These are phyloP conservation scores for Agrochola macilenta DNA, from an alignment of 2,888 invertebrate genomes.

Conservation along the genomic window DNA sequence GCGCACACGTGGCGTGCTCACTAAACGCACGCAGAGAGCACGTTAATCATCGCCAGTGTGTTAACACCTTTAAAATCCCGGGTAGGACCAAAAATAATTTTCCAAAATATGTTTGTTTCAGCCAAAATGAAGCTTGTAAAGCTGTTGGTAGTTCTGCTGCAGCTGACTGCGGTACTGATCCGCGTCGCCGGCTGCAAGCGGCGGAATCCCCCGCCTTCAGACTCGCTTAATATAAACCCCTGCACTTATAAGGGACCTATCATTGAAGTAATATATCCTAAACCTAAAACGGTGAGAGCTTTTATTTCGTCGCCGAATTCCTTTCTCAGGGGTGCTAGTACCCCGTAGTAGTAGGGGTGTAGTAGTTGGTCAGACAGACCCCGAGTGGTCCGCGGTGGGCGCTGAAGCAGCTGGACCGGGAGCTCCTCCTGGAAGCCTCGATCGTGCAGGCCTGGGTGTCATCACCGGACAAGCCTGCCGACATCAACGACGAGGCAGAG, in stretches of 20 bases:
- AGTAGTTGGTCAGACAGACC: too few relatives aligned
- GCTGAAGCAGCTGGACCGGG: too few relatives aligned
- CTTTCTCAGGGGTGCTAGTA: background rate
- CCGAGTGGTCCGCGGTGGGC: too few relatives aligned
- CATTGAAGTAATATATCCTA: constrained; percentile 75
- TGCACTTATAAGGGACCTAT: constrained; percentile 78
- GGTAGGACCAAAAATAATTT: too few relatives aligned
- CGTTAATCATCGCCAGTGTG: background rate
- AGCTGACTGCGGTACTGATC: constrained; percentile 43
- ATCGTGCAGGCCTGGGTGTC: too few relatives aligned
- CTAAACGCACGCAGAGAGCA: background rate
- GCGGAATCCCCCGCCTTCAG: constrained; percentile 39
- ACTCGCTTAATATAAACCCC: constrained; percentile 68
- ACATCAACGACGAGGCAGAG: too few relatives aligned
- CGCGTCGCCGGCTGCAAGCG: constrained; percentile 52
- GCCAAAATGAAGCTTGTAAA: constrained; percentile 6
- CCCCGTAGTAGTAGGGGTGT: too few relatives aligned
- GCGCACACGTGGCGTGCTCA: background rate
- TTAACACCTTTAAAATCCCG: background rate
- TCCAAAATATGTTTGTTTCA: background rate
- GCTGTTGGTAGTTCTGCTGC: constrained; percentile 31
- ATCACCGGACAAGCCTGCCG: too few relatives aligned
- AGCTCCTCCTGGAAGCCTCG: too few relatives aligned
- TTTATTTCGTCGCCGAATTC: background rate
- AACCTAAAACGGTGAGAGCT: constrained; percentile 44